phyloP scores from a whole-genome alignment of 1,140 invertebrate species.

The Ephestia elutella region DNA sequence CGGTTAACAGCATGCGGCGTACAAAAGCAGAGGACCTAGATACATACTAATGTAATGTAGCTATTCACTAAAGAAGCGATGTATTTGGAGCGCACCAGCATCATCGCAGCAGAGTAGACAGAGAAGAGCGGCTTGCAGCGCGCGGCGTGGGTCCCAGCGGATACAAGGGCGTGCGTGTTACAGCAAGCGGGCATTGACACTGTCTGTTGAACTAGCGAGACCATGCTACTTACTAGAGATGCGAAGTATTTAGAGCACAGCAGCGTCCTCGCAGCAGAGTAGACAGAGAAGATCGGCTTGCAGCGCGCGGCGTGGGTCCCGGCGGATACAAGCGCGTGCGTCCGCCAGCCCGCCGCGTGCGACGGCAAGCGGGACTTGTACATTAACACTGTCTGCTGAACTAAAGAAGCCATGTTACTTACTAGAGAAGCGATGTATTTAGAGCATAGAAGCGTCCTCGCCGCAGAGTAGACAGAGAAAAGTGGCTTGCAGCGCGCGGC shows the following conservation, averaged over 20 bases:
- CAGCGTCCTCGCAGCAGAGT: constrained; percentile 77
- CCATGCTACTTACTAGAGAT: constrained; percentile 57
- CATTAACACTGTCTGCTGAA: too few relatives aligned
- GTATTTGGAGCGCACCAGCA: neutral
- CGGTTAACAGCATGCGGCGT: too few relatives aligned
- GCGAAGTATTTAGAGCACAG: constrained; percentile 83
- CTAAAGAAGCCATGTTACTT: constrained; percentile 6
- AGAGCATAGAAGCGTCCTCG: constrained; percentile 79
- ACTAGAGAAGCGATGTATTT: constrained; percentile 80
- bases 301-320: constrained; percentile 80
- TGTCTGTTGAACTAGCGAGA: too few relatives aligned
- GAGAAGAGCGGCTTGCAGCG: constrained; percentile 84
- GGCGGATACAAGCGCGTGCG: constrained; percentile 78
- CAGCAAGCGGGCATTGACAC: too few relatives aligned
- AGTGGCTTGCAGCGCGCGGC: constrained; percentile 82
- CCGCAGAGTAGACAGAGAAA: constrained; percentile 80
- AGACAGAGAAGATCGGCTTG: constrained; percentile 82
- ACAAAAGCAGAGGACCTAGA: too few relatives aligned
- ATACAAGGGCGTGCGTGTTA: constrained; percentile 77
- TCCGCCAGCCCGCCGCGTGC: constrained; percentile 79
- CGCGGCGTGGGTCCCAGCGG: constrained; percentile 77
- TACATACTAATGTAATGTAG: too few relatives aligned
- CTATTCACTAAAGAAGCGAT: neutral
- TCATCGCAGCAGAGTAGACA: constrained; percentile 77
- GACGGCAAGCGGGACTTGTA: constrained; percentile 13